Conservation (phyloP, 2,797 vertebrate genomes). For the Anisognathus igniventris region DNA sequence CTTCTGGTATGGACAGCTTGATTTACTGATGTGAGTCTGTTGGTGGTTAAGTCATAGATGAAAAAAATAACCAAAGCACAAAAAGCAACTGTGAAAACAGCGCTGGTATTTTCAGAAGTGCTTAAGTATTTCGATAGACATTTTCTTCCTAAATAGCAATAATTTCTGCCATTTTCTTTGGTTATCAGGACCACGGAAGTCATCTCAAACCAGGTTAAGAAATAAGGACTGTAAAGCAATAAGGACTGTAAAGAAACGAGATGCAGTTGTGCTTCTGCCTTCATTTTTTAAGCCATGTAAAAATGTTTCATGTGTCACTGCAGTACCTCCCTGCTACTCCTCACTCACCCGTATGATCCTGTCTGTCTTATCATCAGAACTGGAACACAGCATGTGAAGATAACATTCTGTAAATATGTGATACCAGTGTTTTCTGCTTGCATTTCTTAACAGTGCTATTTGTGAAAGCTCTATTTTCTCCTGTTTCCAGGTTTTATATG, state of each 20-base stretch:
- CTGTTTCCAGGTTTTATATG: not conserved
- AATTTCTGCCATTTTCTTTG: not conserved
- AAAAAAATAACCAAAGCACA: accelerated
- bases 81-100: not conserved
- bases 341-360: not conserved
- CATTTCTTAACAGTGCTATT: not conserved
- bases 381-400: not conserved
- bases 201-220: not conserved
- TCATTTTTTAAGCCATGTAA: not conserved
- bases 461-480: not conserved
- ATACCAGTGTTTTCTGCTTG: not conserved
- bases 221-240: not conserved
- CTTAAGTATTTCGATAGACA: not conserved
- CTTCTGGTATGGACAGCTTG: not conserved
- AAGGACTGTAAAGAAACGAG: not conserved
- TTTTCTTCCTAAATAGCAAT: not conserved
- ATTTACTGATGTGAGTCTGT: not conserved
- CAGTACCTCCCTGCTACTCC: not conserved
- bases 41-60: not conserved
- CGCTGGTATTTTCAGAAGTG: not conserved
- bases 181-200: not conserved
- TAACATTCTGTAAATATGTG: not conserved
- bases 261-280: not conserved
- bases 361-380: not conserved
- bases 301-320: not conserved